phyloP scores from a whole-genome alignment of 2,797 vertebrate species.

The Gambusia yucatana region DNA sequence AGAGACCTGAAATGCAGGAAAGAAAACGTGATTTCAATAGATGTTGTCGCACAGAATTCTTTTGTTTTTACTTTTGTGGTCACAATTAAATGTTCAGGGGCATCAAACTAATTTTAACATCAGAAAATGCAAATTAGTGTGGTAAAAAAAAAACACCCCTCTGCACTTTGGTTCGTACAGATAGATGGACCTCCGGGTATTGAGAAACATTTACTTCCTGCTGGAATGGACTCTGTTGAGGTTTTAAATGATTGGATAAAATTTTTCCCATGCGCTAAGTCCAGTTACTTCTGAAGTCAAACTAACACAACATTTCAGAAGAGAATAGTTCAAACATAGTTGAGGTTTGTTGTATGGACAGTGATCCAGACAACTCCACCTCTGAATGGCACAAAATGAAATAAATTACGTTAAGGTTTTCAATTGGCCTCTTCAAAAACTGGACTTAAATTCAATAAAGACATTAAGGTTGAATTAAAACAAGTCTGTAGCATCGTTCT shows the following conservation, averaged over 20 bases:
- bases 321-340: neutral
- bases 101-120: neutral
- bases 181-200: too few relatives aligned
- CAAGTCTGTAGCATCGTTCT: neutral
- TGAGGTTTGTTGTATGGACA: neutral
- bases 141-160: neutral
- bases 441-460: neutral
- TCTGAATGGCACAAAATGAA: neutral
- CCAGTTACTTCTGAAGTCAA: neutral
- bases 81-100: neutral
- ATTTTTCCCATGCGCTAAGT: neutral
- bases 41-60: neutral
- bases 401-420: neutral
- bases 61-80: neutral
- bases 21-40: neutral
- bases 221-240: too few relatives aligned
- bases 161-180: too few relatives aligned
- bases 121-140: neutral
- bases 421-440: neutral
- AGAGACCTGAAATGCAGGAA: constrained; percentile 49
- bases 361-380: neutral
- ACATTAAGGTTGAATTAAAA: neutral
- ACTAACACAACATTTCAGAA: neutral
- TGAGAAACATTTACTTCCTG: too few relatives aligned
- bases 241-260: too few relatives aligned